A percentile compares a stretch with the other conserved stretches of the same genome.
phyloP scores from a whole-genome alignment of 2,113 vertebrate genomes.

The Brevimyrus niger region DNA sequence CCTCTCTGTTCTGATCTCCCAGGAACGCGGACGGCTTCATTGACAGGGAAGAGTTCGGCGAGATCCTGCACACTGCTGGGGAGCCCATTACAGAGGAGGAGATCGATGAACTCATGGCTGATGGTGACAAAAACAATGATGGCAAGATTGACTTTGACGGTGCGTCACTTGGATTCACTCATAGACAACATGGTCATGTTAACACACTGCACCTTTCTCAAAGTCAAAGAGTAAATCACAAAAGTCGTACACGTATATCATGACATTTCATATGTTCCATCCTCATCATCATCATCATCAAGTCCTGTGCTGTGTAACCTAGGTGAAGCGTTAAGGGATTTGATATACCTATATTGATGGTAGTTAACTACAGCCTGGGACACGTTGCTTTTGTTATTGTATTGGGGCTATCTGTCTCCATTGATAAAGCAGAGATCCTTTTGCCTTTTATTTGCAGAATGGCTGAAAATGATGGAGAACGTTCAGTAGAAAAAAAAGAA shows the following conservation, averaged over 20 bases:
- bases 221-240: background rate
- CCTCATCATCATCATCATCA: background rate
- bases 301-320: background rate
- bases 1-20: background rate
- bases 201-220: background rate
- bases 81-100: slow-evolving; percentile 62
- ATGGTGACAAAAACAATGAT: slow-evolving; percentile 66
- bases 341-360: background rate
- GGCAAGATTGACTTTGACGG: slow-evolving; percentile 71
- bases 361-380: background rate
- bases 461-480: slow-evolving; percentile 70
- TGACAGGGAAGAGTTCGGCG: slow-evolving; percentile 63
- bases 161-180: slow-evolving; percentile 33
- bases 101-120: slow-evolving; percentile 64
- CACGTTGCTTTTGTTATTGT: background rate
- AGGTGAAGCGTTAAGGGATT: background rate
- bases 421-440: background rate
- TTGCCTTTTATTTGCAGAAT: slow-evolving; percentile 46
- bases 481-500: slow-evolving; percentile 49
- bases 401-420: background rate
- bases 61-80: slow-evolving; percentile 54
- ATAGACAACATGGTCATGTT: background rate
- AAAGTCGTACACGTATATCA: background rate
- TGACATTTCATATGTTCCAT: background rate
- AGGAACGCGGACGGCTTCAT: slow-evolving; percentile 67